These are phyloP conservation scores for Leuctra nigra DNA, from an alignment of 2,888 invertebrate species.

Conservation along the genomic window DNA sequence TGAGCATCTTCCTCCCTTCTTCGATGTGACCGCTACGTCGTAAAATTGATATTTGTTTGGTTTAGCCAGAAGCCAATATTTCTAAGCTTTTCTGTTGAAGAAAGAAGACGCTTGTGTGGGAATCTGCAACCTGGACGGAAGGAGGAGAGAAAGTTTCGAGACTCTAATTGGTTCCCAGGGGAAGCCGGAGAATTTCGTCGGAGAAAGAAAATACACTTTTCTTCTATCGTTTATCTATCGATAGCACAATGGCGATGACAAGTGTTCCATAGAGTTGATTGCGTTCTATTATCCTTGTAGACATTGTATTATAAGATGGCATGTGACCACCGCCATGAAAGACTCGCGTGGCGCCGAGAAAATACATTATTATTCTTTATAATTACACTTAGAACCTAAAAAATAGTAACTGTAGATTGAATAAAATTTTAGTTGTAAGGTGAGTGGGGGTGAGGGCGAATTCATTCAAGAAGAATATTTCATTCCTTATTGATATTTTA, in stretches of 20 bases:
- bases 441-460: too few species aligned
- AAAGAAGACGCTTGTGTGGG: background rate
- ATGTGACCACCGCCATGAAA: too few species aligned
- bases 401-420: too few species aligned
- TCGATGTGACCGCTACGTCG: background rate
- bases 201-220: background rate
- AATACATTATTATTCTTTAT: too few species aligned
- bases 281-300: too few species aligned
- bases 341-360: too few species aligned
- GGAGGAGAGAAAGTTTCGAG: background rate
- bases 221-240: background rate
- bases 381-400: too few species aligned
- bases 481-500: too few species aligned
- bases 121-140: background rate
- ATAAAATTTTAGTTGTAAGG: too few species aligned
- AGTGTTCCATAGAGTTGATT: too few species aligned
- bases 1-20: background rate
- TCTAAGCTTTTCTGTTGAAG: background rate
- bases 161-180: constrained; percentile 2
- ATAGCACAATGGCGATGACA: background rate
- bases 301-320: too few species aligned
- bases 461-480: too few species aligned
- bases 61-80: constrained; percentile 7
- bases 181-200: background rate
- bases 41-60: constrained; percentile 12